These are phyloP conservation scores for Cichladusa arquata DNA, from an alignment of 2,113 vertebrate species.

Conservation along the genomic window DNA sequence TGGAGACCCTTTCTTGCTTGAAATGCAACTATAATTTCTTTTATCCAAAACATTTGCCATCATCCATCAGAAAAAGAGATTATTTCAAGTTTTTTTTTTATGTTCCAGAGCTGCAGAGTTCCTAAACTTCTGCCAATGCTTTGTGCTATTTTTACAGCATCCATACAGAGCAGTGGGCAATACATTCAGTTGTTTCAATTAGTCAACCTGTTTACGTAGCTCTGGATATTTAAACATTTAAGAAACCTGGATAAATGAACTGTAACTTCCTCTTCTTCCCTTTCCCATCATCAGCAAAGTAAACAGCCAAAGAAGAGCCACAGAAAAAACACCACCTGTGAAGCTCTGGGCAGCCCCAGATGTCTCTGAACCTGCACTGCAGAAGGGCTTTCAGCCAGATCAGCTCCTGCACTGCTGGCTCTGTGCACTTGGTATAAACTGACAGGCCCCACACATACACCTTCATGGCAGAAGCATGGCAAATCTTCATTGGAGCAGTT, in stretches of 20 bases:
- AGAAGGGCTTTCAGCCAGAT: neutral
- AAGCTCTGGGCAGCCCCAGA: neutral
- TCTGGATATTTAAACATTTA: slow-evolving; percentile 34
- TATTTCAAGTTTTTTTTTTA: neutral
- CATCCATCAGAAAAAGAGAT: neutral
- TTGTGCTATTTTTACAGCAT: neutral
- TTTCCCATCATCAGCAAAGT: neutral
- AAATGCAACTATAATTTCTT: neutral
- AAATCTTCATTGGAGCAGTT: neutral
- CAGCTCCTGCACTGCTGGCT: neutral
- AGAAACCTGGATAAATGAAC: slow-evolving; percentile 33
- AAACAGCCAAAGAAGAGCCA: neutral
- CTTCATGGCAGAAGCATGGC: neutral
- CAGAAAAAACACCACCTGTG: neutral
- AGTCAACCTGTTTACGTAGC: slow-evolving; percentile 49
- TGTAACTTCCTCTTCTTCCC: neutral
- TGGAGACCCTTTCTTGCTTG: neutral
- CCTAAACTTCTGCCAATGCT: neutral
- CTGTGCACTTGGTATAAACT: neutral
- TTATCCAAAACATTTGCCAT: neutral
- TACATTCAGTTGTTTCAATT: neutral
- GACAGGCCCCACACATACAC: neutral
- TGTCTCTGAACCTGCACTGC: neutral
- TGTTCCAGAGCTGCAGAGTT: neutral
- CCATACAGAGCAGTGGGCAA: neutral